Conservation (phyloP, 2,888 invertebrate genomes). For the Biston stratarius region DNA sequence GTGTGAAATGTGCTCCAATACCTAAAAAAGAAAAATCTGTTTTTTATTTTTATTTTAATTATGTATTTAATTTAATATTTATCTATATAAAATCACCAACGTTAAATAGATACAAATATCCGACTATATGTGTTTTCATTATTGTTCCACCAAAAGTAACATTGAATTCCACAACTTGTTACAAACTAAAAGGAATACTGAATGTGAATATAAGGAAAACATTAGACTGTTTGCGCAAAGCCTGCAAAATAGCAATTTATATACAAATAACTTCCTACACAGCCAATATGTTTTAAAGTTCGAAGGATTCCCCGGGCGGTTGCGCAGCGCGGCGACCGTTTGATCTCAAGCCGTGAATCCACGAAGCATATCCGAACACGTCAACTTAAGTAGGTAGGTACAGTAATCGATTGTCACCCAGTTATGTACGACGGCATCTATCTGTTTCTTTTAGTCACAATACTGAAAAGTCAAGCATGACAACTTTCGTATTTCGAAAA, state of each 20-base stretch:
- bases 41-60: no score
- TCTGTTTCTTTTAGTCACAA: neutral
- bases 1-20: no score
- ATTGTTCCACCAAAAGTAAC: slow-evolving; percentile 16
- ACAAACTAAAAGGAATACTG: slow-evolving; percentile 26
- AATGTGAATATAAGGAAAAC: slow-evolving; percentile 30
- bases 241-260: slow-evolving; percentile 35
- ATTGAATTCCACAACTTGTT: slow-evolving; percentile 32
- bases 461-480: neutral
- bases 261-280: slow-evolving; percentile 35
- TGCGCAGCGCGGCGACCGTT: slow-evolving; percentile 38
- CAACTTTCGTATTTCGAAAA: no score
- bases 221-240: slow-evolving; percentile 32
- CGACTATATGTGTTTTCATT: neutral
- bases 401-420: slow-evolving; percentile 67
- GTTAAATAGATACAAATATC: neutral
- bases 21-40: no score
- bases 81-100: no score
- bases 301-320: slow-evolving; percentile 46
- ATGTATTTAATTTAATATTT: no score
- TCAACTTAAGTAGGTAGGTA: slow-evolving; percentile 33
- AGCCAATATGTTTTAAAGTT: slow-evolving; percentile 43
- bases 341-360: slow-evolving; percentile 57
- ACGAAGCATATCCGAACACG: slow-evolving; percentile 51
- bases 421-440: slow-evolving; percentile 57